Conservation (phyloP, 92 coral and sea anemone genomes). For the Paramuricea clavata region DNA sequence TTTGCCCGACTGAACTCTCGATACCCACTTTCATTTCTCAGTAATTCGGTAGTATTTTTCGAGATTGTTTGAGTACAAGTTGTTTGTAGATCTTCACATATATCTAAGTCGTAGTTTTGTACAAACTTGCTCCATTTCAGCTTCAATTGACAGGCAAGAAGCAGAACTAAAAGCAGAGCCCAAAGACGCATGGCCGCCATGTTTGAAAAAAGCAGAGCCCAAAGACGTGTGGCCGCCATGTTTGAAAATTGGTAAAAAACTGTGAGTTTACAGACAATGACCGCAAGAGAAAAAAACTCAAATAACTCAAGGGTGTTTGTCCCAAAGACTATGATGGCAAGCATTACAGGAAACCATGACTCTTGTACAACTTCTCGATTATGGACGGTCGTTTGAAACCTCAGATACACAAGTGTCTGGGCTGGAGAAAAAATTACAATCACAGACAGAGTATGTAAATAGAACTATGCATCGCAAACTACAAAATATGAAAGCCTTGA, state of each 20-base stretch:
- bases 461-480: neutral
- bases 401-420: constrained; percentile 57
- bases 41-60: neutral
- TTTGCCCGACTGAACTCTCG: neutral
- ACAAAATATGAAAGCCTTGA: neutral
- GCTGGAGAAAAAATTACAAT: constrained; percentile 7
- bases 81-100: neutral
- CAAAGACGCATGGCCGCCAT: neutral
- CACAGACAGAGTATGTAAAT: neutral
- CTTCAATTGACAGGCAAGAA: neutral
- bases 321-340: constrained; percentile 37
- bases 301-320: constrained; percentile 24
- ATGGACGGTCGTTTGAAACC: constrained; percentile 52
- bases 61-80: neutral
- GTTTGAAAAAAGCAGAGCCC: too few relatives aligned
- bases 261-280: constrained; percentile 27
- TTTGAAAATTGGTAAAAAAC: constrained; percentile 27
- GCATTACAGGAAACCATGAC: constrained; percentile 15
- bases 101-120: neutral
- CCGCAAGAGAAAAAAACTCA: constrained; percentile 27
- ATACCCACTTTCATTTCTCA: neutral
- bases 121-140: neutral
- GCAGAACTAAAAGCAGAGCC: neutral
- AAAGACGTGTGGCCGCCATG: too few relatives aligned
- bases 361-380: constrained; percentile 31